Conservation (phyloP, 2,888 invertebrate species). For the Drosophila borborema region DNA sequence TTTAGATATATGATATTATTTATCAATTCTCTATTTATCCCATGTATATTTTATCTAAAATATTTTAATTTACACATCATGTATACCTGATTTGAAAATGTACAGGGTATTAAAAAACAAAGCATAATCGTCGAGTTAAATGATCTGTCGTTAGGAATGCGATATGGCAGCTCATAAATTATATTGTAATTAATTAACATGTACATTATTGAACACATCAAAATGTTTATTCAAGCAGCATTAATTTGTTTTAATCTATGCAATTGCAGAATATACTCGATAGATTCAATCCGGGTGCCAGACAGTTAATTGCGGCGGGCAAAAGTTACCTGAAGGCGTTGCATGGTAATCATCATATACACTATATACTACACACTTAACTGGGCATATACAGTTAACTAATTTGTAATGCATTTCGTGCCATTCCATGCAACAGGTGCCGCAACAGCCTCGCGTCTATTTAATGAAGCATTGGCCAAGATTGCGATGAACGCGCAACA, state of each 20-base stretch:
- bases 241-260: constrained; percentile 63
- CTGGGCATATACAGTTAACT: constrained; percentile 53
- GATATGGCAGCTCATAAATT: constrained; percentile 52
- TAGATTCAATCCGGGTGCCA: constrained; percentile 97
- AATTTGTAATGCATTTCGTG: constrained; percentile 67
- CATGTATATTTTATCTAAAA: neutral
- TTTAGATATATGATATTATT: neutral
- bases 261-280: constrained; percentile 96
- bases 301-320: constrained; percentile 96
- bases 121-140: constrained; percentile 25
- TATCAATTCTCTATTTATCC: neutral
- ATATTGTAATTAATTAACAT: constrained; percentile 54
- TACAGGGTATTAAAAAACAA: neutral
- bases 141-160: constrained; percentile 36
- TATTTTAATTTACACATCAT: neutral
- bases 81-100: neutral
- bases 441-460: constrained; percentile 93
- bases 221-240: constrained; percentile 4
- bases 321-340: constrained; percentile 97
- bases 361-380: neutral
- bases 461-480: constrained; percentile 95
- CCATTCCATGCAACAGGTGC: constrained; percentile 88
- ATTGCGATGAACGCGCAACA: constrained; percentile 95
- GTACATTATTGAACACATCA: neutral
- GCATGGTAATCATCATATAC: constrained; percentile 88